Conservation (phyloP, 2,113 vertebrate species). For the Lanius collurio region DNA sequence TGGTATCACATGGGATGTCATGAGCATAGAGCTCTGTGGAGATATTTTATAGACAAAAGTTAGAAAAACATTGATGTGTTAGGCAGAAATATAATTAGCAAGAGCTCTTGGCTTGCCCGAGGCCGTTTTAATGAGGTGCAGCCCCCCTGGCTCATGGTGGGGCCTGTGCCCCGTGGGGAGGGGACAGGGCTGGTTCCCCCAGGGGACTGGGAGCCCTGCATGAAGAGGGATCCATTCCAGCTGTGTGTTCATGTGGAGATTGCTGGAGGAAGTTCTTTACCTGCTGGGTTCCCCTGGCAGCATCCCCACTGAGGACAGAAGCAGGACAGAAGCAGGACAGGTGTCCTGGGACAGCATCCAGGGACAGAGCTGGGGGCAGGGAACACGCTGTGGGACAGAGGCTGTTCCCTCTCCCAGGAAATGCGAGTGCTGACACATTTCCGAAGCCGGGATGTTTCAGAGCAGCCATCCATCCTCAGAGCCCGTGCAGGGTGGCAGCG, state of each 20-base stretch:
- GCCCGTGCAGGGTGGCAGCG: rapidly evolving
- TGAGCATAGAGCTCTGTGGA: background rate
- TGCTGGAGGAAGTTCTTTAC: background rate
- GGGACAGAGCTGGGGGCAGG: background rate
- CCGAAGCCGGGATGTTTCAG: background rate
- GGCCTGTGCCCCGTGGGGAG: rapidly evolving
- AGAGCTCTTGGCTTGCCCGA: background rate
- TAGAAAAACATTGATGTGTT: background rate
- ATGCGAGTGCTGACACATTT: background rate
- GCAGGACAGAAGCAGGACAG: background rate
- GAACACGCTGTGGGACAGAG: rapidly evolving
- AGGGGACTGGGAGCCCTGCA: rapidly evolving
- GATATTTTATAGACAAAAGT: background rate
- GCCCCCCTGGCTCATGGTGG: rapidly evolving
- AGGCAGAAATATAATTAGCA: background rate
- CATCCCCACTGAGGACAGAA: background rate
- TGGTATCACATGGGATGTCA: too few relatives aligned
- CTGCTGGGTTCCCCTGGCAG: background rate
- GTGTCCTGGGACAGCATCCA: background rate
- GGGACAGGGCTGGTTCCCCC: background rate
- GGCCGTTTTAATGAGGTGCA: rapidly evolving
- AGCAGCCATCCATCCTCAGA: background rate
- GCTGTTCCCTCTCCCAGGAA: too few relatives aligned
- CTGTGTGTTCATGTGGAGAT: rapidly evolving
- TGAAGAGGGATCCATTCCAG: background rate